Evolutionary conservation across 1,140 invertebrate genomes (phyloP).

Genomic region (Brachionus paranguensis): DNA sequence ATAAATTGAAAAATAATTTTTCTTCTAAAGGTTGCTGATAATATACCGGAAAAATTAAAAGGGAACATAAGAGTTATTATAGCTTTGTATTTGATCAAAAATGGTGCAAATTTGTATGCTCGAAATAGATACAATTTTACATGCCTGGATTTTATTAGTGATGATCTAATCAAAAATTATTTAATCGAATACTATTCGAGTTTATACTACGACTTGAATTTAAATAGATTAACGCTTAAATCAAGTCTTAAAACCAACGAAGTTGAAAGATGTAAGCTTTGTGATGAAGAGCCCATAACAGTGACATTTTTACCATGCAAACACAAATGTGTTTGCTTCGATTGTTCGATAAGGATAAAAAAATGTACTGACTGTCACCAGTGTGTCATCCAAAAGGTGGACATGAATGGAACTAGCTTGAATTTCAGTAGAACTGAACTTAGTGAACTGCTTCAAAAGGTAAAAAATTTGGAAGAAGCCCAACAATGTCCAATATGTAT

Average conservation of each 20-base stretch:
- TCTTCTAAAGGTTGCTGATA: neutral
- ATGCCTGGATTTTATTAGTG: neutral
- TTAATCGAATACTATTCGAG: neutral
- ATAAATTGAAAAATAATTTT: neutral
- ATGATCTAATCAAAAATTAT: neutral
- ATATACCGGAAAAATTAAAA: neutral
- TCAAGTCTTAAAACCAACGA: neutral
- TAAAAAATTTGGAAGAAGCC: slow-evolving; percentile 79
- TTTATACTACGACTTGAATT: neutral
- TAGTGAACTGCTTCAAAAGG: slow-evolving; percentile 55
- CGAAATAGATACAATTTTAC: neutral
- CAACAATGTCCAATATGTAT: slow-evolving; percentile 65
- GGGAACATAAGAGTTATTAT: neutral
- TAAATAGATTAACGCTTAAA: neutral
- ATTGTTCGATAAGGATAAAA: slow-evolving; percentile 71
- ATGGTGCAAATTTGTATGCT: slow-evolving; percentile 25
- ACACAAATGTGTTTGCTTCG: slow-evolving; percentile 68
- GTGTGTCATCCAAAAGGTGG: slow-evolving; percentile 54
- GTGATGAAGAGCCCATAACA: slow-evolving; percentile 63
- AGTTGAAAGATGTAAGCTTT: slow-evolving; percentile 63
- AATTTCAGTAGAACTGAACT: slow-evolving; percentile 17
- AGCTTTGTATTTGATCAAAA: slow-evolving; percentile 29
- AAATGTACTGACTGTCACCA: slow-evolving; percentile 69
- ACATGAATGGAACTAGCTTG: neutral
- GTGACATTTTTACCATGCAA: slow-evolving; percentile 69